A percentile compares a stretch with the other conserved stretches of the same genome.
phyloP scores from a whole-genome alignment of 2,797 vertebrate species.

The Vireo griseus region DNA sequence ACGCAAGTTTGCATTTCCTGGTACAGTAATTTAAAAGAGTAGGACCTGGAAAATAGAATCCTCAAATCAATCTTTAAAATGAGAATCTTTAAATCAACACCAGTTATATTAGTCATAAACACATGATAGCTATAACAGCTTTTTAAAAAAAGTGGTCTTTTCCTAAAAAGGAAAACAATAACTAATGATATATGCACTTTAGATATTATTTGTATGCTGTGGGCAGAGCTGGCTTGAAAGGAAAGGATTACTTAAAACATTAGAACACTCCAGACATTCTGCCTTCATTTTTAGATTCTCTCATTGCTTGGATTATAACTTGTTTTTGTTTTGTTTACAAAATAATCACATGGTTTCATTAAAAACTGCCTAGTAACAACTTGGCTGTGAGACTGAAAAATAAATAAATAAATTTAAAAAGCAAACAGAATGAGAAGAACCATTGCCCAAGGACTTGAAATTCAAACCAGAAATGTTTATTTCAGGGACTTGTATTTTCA shows the following conservation, averaged over 20 bases:
- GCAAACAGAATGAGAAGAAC: background rate
- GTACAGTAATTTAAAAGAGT: slow-evolving; percentile 23
- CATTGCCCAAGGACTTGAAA: background rate
- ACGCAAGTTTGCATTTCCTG: slow-evolving; percentile 40
- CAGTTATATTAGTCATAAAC: background rate
- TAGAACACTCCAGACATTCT: background rate
- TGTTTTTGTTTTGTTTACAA: background rate
- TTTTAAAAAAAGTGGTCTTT: background rate
- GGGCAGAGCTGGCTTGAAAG: background rate
- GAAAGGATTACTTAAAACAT: background rate
- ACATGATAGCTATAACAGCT: background rate
- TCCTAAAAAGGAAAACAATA: background rate
- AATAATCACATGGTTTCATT: background rate
- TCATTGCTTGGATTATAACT: background rate
- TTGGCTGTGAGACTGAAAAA: background rate
- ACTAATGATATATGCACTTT: background rate
- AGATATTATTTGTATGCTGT: background rate
- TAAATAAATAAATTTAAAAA: background rate
- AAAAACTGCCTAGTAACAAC: slow-evolving; percentile 28
- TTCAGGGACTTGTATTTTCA: background rate
- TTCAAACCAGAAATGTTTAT: background rate
- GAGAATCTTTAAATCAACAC: slow-evolving; percentile 9
- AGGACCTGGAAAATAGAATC: background rate
- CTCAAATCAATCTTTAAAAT: slow-evolving; percentile 35
- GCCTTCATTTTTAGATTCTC: background rate